Evolutionary conservation across 2,888 invertebrate species (phyloP), one percentile per base, ranked within the genome.

Genomic region (Creontiades dilutus): DNA sequence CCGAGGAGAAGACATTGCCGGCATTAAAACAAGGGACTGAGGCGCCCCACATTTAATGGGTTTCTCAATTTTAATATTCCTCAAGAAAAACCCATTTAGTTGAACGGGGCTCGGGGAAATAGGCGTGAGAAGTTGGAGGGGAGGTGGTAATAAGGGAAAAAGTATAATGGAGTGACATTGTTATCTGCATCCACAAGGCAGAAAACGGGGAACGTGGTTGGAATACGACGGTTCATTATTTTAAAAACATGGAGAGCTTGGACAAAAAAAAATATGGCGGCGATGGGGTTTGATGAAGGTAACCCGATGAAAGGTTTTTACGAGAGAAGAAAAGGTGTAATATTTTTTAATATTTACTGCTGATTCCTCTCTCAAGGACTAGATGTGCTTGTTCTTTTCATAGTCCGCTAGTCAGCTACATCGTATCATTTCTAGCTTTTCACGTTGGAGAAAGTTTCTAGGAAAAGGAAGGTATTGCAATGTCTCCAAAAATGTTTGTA

Each of bases 101-200:
- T 57, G 16, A 57, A 57, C 57, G 57, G 52, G 52, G n/a, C n/a
- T 11, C 3, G 52, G 16, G 13, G 37, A 37, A 37, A 37, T 37
- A 37, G 52, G 52, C 57, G 57, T 16, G 5, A 57, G 23, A 12
- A 52, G 23, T 23, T 19, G 23, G 68, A 68, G 68, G 68, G 37
- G 37, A 7, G 37, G 52, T 2, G 68, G 68, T 68, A 68, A 68
- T 68, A 68, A 68, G 68, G 68, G 68, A 68, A 68, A 52, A 68
- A 68, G 68, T 68, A 68, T 68, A 68, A 68, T 68, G 27, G 68
- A 68, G 68, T 68, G 68, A 68, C 68, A 68, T 68, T 68, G 68
- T 68, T 68, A 68, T 68, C 68, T 23, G 68, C 61, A 23, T 23
- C 68, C 68, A 23, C 68, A 68, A 19, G 23, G 68, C 68, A 11